A percentile compares a stretch with the other conserved stretches of the same genome.
Conservation (phyloP, 2,113 vertebrate species). For the Gymnorhina tibicen region DNA sequence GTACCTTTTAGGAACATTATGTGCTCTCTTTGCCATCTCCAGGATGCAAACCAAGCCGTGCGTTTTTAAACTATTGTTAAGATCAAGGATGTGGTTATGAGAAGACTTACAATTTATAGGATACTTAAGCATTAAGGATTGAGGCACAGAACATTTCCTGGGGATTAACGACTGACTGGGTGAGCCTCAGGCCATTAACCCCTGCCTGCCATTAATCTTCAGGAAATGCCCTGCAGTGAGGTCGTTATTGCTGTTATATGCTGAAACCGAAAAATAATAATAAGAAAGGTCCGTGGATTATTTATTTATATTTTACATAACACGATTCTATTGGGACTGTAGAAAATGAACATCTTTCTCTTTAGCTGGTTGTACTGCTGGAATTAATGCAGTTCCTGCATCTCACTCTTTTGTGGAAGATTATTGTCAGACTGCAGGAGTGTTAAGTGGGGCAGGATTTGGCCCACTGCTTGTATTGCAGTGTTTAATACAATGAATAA, state of each 20-base stretch:
- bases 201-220: constrained; percentile 59
- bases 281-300: neutral
- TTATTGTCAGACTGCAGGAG: neutral
- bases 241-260: constrained; percentile 41
- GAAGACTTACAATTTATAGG: constrained; percentile 65
- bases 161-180: constrained; percentile 59
- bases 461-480: constrained; percentile 7
- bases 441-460: constrained; percentile 5
- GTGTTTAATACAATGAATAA: neutral
- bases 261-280: constrained; percentile 40
- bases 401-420: neutral
- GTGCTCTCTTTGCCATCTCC: neutral
- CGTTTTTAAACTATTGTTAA: constrained; percentile 54
- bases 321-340: neutral
- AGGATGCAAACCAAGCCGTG: constrained; percentile 37
- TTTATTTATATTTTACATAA: constrained; percentile 51
- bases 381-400: neutral
- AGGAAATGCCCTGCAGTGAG: constrained; percentile 56
- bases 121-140: constrained; percentile 68
- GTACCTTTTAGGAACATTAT: neutral
- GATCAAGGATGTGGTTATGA: constrained; percentile 60
- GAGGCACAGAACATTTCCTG: constrained; percentile 58
- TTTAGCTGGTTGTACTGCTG: neutral
- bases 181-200: constrained; percentile 64
- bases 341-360: neutral